Base-by-base conservation (phyloP, 2,113 vertebrate species). In the Phyllostomus hastatus region DNA sequence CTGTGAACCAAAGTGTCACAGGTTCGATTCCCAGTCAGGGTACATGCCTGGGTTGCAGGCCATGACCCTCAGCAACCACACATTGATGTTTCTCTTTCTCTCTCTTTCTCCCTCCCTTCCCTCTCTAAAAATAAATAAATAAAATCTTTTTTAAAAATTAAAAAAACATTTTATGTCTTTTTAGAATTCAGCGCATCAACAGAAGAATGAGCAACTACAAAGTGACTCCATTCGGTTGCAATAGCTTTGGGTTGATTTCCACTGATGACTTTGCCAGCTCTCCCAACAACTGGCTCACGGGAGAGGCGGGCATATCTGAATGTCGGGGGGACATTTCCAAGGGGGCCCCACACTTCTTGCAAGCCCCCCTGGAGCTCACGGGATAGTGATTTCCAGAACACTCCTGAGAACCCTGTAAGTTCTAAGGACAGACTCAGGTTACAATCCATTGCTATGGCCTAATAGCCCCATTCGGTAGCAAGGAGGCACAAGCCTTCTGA, bases 261-360 rank as follows among this genome's bases (percentile, higher is more conserved):
- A 43, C 59, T 46, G 72, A 57, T 46, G 84, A 57, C 15, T 78
- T 64, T 69, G 19, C 43, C 59, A 64, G 48, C 9, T 69, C 59
- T 64, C 57, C 35, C 52, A 6, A 35, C 4, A 41, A 50, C 1
- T 4, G 46, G 52, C 48, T 61, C 19, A 33, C 22, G 35, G 61
- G 61, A 78, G 41, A 86, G 5, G 26, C 4, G 1, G 17, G 1
- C 28, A 2, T 12, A 22, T 2, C 4, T 12, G 38, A 20, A 10
- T 15, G 7, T 24, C 1, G 2, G 2, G 4, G 38, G 52, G 0
- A 11, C 24, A 10, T 20, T 38, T 41, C 26, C 38, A 22, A 0
- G 9, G 61, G 16, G 59, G 69, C 3, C 57, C 9, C 19, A 22
- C 31, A 41, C 61, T 20, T 67, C 75, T 57, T 48, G 1, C 11